Evolutionary conservation across 2,113 vertebrate species (phyloP).

Genomic region (Corvus cornix): DNA sequence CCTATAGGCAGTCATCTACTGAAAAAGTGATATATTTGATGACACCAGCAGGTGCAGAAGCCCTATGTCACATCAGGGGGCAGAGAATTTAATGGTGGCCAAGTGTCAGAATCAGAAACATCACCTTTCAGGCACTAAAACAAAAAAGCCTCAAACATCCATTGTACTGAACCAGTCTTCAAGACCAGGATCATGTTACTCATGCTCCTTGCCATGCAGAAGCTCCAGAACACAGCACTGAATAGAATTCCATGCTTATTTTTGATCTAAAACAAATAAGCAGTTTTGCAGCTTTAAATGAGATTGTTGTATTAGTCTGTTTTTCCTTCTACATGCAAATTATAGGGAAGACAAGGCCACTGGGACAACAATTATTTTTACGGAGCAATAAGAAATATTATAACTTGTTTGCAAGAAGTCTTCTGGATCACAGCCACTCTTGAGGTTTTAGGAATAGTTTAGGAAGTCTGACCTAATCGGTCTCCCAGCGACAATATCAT

Average conservation of each 20-base stretch:
- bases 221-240: not conserved
- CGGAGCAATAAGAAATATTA: not conserved
- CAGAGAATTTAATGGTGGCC: not conserved
- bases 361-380: not conserved
- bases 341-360: not conserved
- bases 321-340: not conserved
- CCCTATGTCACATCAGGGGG: not conserved
- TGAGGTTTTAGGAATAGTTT: constrained; percentile 1
- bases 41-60: not conserved
- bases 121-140: not conserved
- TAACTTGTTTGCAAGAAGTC: not conserved
- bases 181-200: not conserved
- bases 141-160: not conserved
- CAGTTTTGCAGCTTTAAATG: not conserved
- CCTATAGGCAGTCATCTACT: not conserved
- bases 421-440: not conserved
- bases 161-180: not conserved
- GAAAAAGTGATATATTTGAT: not conserved
- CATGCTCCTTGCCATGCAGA: not conserved
- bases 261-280: not conserved
- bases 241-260: not conserved
- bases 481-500: not conserved
- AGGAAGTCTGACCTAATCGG: constrained; percentile 10
- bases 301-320: not conserved
- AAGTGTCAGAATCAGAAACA: not conserved